Conservation (phyloP, 2,888 invertebrate species). For the Anthophora plumipes region DNA sequence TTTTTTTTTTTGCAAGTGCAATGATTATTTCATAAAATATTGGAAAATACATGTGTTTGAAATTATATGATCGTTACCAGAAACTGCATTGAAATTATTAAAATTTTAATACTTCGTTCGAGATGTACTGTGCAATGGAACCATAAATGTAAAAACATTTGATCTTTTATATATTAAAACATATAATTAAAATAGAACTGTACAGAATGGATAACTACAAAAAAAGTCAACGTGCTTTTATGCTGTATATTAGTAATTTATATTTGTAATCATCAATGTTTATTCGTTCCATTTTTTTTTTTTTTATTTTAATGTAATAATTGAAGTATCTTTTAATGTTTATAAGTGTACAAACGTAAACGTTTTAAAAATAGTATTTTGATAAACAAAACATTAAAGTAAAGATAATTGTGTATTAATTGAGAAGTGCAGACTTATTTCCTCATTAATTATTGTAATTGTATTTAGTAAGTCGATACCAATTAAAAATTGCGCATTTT, state of each 20-base stretch:
- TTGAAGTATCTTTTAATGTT: slow-evolving; percentile 37
- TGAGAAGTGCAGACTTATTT: slow-evolving; percentile 10
- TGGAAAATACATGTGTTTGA: background rate
- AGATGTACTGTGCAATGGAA: slow-evolving; percentile 65
- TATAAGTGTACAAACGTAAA: slow-evolving; percentile 25
- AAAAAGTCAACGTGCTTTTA: slow-evolving; percentile 42
- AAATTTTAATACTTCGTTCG: slow-evolving; percentile 15
- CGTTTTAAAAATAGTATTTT: slow-evolving; percentile 14
- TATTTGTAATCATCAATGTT: slow-evolving; percentile 26
- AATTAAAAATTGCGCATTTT: slow-evolving; percentile 22
- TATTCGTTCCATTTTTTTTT: slow-evolving; percentile 15
- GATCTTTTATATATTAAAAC: slow-evolving; percentile 34
- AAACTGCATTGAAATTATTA: slow-evolving; percentile 7
- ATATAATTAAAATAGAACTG: slow-evolving; percentile 50
- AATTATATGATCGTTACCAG: background rate
- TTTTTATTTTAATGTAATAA: slow-evolving; percentile 19
- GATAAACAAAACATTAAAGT: slow-evolving; percentile 12
- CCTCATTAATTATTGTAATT: slow-evolving; percentile 16
- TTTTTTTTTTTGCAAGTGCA: slow-evolving; percentile 6
- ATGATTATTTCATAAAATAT: slow-evolving; percentile 8
- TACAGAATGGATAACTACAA: slow-evolving; percentile 56
- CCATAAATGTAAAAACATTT: slow-evolving; percentile 37
- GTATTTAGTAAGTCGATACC: slow-evolving; percentile 18
- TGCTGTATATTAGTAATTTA: slow-evolving; percentile 27
- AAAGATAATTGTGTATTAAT: slow-evolving; percentile 8